Evolutionary conservation across 2,888 invertebrate genomes (phyloP).

Genomic region (Mactromeris polynyma): DNA sequence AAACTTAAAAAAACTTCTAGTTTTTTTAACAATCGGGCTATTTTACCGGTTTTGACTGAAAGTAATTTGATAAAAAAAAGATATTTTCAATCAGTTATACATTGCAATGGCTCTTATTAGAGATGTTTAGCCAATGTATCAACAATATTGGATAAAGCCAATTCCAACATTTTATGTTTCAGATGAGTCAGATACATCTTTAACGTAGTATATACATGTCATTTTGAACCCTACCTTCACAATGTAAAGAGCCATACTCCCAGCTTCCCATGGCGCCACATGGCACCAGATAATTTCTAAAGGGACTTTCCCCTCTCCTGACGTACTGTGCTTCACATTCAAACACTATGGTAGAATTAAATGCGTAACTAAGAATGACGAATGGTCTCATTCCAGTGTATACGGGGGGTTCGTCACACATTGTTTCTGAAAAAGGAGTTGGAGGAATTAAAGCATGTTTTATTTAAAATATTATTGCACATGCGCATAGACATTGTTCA

Average conservation of each 20-base stretch:
- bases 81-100: too few species aligned
- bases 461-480: background rate
- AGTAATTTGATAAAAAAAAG: too few species aligned
- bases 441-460: background rate
- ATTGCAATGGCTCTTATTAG: too few species aligned
- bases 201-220: too few species aligned
- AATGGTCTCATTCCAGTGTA: slow-evolving; percentile 65
- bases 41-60: too few species aligned
- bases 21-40: too few species aligned
- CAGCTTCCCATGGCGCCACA: slow-evolving; percentile 97
- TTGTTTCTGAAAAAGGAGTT: slow-evolving; percentile 64
- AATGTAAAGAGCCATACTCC: slow-evolving; percentile 98
- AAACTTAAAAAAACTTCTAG: too few species aligned
- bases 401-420: slow-evolving; percentile 72
- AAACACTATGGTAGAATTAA: slow-evolving; percentile 74
- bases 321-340: slow-evolving; percentile 87
- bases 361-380: slow-evolving; percentile 63
- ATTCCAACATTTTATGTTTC: too few species aligned
- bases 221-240: slow-evolving; percentile 91
- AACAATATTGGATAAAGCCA: too few species aligned
- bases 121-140: too few species aligned
- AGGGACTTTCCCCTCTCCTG: slow-evolving; percentile 95
- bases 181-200: too few species aligned
- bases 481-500: too few species aligned
- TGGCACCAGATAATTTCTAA: slow-evolving; percentile 93